Conservation (phyloP, 2,113 vertebrate genomes). For the Lontra canadensis region DNA sequence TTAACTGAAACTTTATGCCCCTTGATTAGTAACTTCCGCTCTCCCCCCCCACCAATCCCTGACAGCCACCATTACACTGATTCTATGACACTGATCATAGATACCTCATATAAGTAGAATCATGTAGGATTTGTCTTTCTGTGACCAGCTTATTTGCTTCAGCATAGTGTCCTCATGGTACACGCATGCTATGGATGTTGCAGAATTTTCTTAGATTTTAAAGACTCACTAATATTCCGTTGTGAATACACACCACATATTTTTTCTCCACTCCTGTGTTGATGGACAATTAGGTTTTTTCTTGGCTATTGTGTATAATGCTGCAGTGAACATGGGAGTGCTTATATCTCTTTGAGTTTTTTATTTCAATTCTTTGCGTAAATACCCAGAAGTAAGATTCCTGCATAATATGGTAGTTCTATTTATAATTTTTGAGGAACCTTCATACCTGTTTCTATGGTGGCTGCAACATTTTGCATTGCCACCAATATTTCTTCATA, state of each 20-base stretch:
- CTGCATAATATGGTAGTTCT: not conserved
- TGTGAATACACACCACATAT: not conserved
- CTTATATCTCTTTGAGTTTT: not conserved
- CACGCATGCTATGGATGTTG: not conserved
- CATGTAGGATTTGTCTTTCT: not conserved
- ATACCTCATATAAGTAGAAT: not conserved
- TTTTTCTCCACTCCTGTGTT: not conserved
- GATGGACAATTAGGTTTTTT: not conserved
- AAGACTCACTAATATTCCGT: not conserved
- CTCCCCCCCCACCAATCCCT: no score
- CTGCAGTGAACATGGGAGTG: not conserved
- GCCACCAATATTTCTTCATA: not conserved
- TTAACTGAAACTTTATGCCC: not conserved
- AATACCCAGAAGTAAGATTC: not conserved
- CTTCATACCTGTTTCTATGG: not conserved
- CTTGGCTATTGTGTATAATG: not conserved
- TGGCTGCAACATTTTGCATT: not conserved
- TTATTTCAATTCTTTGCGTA: not conserved
- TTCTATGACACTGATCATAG: not conserved
- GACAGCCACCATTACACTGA: not conserved
- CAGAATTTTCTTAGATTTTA: not conserved
- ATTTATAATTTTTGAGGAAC: not conserved
- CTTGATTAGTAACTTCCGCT: not conserved
- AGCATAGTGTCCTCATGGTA: not conserved
- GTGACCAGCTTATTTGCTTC: not conserved